A percentile compares a stretch with the other conserved stretches of the same genome.
Evolutionary conservation across 2,113 vertebrate species (phyloP).

Genomic region (Coregonus clupeaformis): DNA sequence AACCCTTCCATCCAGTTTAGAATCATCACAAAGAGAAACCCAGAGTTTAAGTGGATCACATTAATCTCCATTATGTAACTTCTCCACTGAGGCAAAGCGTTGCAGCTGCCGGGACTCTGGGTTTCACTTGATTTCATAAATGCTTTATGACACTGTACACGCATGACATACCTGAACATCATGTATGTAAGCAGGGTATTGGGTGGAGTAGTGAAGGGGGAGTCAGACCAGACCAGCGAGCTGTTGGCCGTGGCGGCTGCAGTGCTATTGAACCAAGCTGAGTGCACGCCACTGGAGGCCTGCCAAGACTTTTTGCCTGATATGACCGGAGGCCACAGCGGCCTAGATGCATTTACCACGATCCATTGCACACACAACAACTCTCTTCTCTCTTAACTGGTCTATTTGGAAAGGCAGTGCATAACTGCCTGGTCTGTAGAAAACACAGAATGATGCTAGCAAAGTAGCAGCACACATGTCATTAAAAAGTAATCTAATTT

Average conservation of each 20-base stretch:
- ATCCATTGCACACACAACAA: not conserved
- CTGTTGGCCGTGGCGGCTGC: not conserved
- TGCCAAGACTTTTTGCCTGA: conserved; percentile 22
- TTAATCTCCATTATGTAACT: conserved; percentile 41
- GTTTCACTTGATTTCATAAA: conserved; percentile 11
- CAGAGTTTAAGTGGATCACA: conserved; percentile 41
- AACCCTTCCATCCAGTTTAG: conserved; percentile 46
- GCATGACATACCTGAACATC: conserved; percentile 37
- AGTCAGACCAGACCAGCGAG: not conserved
- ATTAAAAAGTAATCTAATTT: not conserved
- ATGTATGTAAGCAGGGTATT: conserved; percentile 4
- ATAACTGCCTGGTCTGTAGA: not conserved
- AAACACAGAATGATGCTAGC: not conserved
- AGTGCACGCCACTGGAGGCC: conserved; percentile 16
- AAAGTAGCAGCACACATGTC: not conserved
- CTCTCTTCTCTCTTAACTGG: not conserved
- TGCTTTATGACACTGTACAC: conserved; percentile 31
- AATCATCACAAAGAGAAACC: conserved; percentile 45
- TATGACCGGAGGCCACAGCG: conserved; percentile 7
- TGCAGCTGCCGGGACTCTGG: conserved; percentile 21
- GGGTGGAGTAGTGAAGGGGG: conserved; percentile 4
- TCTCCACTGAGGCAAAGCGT: conserved; percentile 24
- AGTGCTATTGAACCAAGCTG: conserved; percentile 11
- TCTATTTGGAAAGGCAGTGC: not conserved
- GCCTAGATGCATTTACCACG: conserved; percentile 15